Evolutionary conservation across 2,888 invertebrate genomes (phyloP).

Genomic region (Acanthococcus lagerstroemiae): DNA sequence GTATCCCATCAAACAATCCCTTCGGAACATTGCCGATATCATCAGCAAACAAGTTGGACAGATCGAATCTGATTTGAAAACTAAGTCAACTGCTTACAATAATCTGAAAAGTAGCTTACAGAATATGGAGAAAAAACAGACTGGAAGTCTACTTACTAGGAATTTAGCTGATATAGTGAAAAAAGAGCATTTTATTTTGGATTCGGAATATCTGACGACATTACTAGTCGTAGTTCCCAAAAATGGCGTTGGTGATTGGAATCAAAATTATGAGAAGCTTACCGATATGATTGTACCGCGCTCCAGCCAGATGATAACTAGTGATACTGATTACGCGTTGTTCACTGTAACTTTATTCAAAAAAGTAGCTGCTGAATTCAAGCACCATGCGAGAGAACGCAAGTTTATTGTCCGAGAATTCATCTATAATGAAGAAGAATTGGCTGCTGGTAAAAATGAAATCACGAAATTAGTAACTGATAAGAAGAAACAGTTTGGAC

Average conservation of each 20-base stretch:
- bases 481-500: conserved; percentile 97
- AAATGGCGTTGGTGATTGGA: conserved; percentile 59
- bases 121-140: conserved; percentile 95
- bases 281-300: conserved; percentile 97
- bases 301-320: conserved; percentile 71
- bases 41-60: conserved; percentile 98
- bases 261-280: conserved; percentile 80
- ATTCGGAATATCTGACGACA: conserved; percentile 96
- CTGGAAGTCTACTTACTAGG: conserved; percentile 96
- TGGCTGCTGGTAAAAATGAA: conserved; percentile 94
- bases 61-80: conserved; percentile 95
- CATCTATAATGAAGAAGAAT: conserved; percentile 90
- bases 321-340: conserved; percentile 86
- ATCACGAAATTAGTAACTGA: conserved; percentile 93
- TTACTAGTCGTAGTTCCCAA: conserved; percentile 95
- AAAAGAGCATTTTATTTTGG: conserved; percentile 95
- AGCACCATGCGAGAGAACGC: conserved; percentile 89
- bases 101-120: conserved; percentile 92
- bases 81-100: conserved; percentile 91
- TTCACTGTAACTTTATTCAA: conserved; percentile 92
- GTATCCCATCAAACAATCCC: conserved; percentile 96
- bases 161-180: conserved; percentile 95
- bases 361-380: conserved; percentile 89
- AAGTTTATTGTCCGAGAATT: conserved; percentile 98
- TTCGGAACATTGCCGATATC: conserved; percentile 94